These are phyloP conservation scores for Heteronetta atricapilla DNA, from an alignment of 2,113 vertebrate genomes.

Conservation along the genomic window DNA sequence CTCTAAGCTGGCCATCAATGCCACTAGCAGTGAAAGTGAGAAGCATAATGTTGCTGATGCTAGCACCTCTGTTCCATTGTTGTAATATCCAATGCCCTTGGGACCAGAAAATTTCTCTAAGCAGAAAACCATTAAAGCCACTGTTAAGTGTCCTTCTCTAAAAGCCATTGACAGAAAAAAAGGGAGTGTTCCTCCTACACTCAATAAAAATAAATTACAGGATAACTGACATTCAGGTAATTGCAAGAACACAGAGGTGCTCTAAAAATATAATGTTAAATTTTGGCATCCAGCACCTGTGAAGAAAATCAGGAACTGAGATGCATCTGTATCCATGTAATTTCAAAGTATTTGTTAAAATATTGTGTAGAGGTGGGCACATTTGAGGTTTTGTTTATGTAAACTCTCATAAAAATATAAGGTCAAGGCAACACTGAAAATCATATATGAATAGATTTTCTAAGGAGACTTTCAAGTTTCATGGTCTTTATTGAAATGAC, in stretches of 20 bases:
- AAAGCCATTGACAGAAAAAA: constrained; percentile 7
- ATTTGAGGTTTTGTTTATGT: neutral
- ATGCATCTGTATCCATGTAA: neutral
- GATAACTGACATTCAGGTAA: neutral
- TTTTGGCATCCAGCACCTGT: neutral
- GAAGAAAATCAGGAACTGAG: neutral
- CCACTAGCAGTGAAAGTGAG: constrained; percentile 31
- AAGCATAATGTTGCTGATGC: constrained; percentile 16
- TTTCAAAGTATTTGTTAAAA: neutral
- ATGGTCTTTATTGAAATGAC: neutral
- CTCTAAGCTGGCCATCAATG: constrained; percentile 38
- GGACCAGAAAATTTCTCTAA: constrained; percentile 34
- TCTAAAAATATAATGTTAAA: neutral
- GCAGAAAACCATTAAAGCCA: constrained; percentile 28
- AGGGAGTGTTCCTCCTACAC: neutral
- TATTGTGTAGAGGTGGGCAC: neutral
- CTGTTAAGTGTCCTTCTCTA: constrained; percentile 20
- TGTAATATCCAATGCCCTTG: constrained; percentile 15
- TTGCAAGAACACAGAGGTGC: neutral
- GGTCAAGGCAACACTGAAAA: neutral
- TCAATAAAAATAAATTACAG: neutral
- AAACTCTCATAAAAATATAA: neutral
- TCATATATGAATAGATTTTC: neutral
- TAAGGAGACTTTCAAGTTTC: neutral
- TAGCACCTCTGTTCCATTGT: constrained; percentile 3